Evolutionary conservation across 1,140 invertebrate species (phyloP).

Genomic region (Radopholus similis): DNA sequence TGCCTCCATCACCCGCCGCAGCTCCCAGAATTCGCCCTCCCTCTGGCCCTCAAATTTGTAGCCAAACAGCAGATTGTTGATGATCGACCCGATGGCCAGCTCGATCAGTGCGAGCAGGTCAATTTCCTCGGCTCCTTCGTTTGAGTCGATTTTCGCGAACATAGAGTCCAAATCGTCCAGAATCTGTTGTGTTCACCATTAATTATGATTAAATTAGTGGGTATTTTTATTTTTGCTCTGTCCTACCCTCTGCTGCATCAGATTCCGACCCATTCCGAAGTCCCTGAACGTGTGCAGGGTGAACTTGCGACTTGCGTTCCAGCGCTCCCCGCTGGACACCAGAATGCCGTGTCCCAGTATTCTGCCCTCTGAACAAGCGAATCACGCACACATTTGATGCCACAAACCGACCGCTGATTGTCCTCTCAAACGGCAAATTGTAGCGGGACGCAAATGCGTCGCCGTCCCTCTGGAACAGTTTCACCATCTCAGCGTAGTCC

Average conservation of each 20-base stretch:
- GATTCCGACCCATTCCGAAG: slow-evolving; percentile 71
- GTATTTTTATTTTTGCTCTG: background rate
- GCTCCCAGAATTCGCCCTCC: background rate
- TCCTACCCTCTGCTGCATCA: slow-evolving; percentile 70
- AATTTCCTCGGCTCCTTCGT: background rate
- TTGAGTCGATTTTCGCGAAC: background rate
- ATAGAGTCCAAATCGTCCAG: slow-evolving; percentile 10
- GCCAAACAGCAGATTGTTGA: slow-evolving; percentile 27
- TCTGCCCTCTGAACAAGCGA: slow-evolving; percentile 12
- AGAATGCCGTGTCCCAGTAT: slow-evolving; percentile 10
- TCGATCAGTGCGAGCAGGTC: slow-evolving; percentile 7
- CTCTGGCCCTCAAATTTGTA: slow-evolving; percentile 7
- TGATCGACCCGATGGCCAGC: slow-evolving; percentile 18
- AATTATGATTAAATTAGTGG: background rate
- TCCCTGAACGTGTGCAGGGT: slow-evolving; percentile 70
- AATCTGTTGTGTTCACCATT: background rate
- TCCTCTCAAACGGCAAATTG: slow-evolving; percentile 22
- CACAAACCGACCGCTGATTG: slow-evolving; percentile 17
- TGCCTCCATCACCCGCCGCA: slow-evolving; percentile 6
- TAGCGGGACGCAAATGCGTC: slow-evolving; percentile 38
- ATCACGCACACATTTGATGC: background rate
- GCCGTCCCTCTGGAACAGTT: slow-evolving; percentile 42
- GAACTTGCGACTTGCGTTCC: slow-evolving; percentile 78
- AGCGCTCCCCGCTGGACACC: slow-evolving; percentile 71
- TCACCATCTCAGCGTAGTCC: slow-evolving; percentile 36